These are phyloP conservation scores for Podiceps cristatus DNA, from an alignment of 2,113 vertebrate species.

Conservation along the genomic window DNA sequence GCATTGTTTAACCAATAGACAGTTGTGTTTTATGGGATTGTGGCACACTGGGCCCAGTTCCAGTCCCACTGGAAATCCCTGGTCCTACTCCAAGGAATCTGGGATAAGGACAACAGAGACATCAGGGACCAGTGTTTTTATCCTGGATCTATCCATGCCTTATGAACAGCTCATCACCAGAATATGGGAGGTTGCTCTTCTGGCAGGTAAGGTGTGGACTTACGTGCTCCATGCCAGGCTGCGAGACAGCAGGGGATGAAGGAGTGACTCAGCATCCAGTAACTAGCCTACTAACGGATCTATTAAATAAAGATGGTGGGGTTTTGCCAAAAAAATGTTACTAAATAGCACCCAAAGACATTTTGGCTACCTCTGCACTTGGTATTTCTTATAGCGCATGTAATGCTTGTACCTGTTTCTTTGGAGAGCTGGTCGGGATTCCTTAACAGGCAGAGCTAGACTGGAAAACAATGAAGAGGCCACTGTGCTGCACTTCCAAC, in stretches of 20 bases:
- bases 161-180: background rate
- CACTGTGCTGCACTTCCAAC: background rate
- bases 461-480: background rate
- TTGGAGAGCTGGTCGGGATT: background rate
- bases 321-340: background rate
- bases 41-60: slow-evolving; percentile 53
- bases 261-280: background rate
- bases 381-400: background rate
- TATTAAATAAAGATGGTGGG: background rate
- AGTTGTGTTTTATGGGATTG: slow-evolving; percentile 36
- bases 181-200: accelerated
- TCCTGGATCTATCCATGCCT: background rate
- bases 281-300: background rate
- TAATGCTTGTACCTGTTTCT: background rate
- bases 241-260: background rate
- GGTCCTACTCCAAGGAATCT: slow-evolving; percentile 16
- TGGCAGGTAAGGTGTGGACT: background rate
- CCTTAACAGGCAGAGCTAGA: accelerated
- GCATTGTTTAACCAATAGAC: slow-evolving; percentile 56
- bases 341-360: background rate
- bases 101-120: background rate
- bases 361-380: background rate
- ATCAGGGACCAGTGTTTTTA: accelerated
- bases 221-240: background rate
- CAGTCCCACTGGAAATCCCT: slow-evolving; percentile 49